Percentiles rank a stretch among this genome's conserved stretches.
phyloP scores from a whole-genome alignment of 1,140 invertebrate species.

The Euura lappo region DNA sequence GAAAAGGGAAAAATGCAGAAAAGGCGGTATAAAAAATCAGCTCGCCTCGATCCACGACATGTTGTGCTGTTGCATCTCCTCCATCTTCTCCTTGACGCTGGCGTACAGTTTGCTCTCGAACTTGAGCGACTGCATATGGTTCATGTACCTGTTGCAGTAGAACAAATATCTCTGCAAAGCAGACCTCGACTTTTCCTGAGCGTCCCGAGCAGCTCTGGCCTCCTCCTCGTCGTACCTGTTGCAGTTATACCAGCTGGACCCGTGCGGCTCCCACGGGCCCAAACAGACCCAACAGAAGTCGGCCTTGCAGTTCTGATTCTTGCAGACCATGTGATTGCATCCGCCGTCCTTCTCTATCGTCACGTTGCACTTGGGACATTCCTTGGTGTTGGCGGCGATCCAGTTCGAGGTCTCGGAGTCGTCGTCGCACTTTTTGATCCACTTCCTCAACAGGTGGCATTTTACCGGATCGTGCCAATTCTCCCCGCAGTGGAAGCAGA shows the following conservation, averaged over 20 bases:
- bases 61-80: constrained; percentile 99
- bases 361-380: constrained; percentile 98
- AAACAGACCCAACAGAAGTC: constrained; percentile 99
- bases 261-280: constrained; percentile 98
- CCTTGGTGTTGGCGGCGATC: constrained; percentile 99
- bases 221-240: constrained; percentile 98
- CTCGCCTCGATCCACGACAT: constrained; percentile 99
- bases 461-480: constrained; percentile 99
- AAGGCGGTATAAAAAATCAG: constrained; percentile 41
- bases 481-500: constrained; percentile 97
- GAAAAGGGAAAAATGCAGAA: background rate
- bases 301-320: constrained; percentile 97
- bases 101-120: constrained; percentile 97
- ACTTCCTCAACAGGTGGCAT: constrained; percentile 90
- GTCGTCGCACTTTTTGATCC: constrained; percentile 99
- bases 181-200: constrained; percentile 92
- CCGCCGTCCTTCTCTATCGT: constrained; percentile 99
- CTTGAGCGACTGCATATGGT: constrained; percentile 98
- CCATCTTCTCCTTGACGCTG: constrained; percentile 97
- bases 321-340: constrained; percentile 99
- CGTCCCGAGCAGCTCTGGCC: constrained; percentile 93
- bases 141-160: constrained; percentile 99
- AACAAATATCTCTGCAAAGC: constrained; percentile 94
- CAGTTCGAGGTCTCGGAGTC: constrained; percentile 99
- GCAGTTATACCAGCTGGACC: constrained; percentile 98